Evolutionary conservation across 2,113 vertebrate genomes (phyloP).

Genomic region (Sylvilagus bachmani): DNA sequence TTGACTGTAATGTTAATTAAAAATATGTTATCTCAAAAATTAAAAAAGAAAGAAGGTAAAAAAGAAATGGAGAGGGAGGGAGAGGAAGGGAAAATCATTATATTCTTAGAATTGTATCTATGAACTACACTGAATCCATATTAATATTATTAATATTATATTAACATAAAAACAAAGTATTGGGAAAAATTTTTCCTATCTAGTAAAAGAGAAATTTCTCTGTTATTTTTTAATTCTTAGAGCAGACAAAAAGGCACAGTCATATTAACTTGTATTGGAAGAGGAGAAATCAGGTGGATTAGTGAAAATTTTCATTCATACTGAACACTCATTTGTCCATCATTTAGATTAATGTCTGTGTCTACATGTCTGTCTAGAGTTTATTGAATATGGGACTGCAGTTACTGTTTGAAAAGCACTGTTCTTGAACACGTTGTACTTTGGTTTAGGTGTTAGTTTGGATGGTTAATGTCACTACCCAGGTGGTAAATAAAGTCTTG

Average conservation of each 20-base stretch:
- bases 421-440: background rate
- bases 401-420: background rate
- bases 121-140: too few species aligned
- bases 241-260: background rate
- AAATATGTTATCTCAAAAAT: too few species aligned
- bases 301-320: background rate
- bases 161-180: too few species aligned
- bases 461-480: too few species aligned
- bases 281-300: background rate
- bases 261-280: background rate
- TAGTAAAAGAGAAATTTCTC: background rate
- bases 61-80: too few species aligned
- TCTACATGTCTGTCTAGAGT: background rate
- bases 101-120: too few species aligned
- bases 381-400: background rate
- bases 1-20: too few species aligned
- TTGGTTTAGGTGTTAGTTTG: too few species aligned
- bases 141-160: too few species aligned
- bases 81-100: too few species aligned
- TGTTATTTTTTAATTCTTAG: constrained; percentile 23
- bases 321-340: background rate
- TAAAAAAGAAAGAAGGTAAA: too few species aligned
- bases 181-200: background rate
- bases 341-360: background rate
- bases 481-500: too few species aligned